These are phyloP conservation scores for Labrus mixtus DNA, from an alignment of 2,113 vertebrate species.

Conservation along the genomic window DNA sequence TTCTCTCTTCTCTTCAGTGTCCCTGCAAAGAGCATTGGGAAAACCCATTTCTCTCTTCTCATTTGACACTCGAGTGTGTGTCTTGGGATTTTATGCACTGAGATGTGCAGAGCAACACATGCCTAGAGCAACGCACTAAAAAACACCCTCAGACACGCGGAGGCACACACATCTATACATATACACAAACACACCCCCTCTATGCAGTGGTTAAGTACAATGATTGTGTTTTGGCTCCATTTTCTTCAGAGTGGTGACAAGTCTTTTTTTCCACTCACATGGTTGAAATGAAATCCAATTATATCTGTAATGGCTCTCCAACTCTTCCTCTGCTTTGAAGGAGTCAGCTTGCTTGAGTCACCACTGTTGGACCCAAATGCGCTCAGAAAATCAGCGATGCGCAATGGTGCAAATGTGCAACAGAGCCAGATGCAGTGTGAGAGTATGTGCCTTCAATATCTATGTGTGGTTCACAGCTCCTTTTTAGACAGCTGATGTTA, in stretches of 20 bases:
- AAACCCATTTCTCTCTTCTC: conserved; percentile 45
- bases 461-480: neutral
- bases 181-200: conserved; percentile 37
- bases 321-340: conserved; percentile 77
- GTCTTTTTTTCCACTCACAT: conserved; percentile 71
- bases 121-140: conserved; percentile 16
- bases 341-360: conserved; percentile 72
- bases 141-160: conserved; percentile 3
- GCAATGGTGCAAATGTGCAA: conserved; percentile 58
- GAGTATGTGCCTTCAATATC: conserved; percentile 15
- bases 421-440: conserved; percentile 43
- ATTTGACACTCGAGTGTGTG: conserved; percentile 52
- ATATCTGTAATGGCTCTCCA: conserved; percentile 75
- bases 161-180: conserved; percentile 19
- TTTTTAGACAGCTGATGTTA: neutral
- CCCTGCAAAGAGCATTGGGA: conserved; percentile 43
- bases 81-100: conserved; percentile 48
- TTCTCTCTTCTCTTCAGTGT: conserved; percentile 26
- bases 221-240: conserved; percentile 68
- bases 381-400: conserved; percentile 66
- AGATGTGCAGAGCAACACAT: conserved; percentile 47
- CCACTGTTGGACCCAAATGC: conserved; percentile 66
- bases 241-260: conserved; percentile 71
- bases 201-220: conserved; percentile 60
- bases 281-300: conserved; percentile 82